phyloP scores from a whole-genome alignment of 2,797 vertebrate genomes.

The Dallia pectoralis region DNA sequence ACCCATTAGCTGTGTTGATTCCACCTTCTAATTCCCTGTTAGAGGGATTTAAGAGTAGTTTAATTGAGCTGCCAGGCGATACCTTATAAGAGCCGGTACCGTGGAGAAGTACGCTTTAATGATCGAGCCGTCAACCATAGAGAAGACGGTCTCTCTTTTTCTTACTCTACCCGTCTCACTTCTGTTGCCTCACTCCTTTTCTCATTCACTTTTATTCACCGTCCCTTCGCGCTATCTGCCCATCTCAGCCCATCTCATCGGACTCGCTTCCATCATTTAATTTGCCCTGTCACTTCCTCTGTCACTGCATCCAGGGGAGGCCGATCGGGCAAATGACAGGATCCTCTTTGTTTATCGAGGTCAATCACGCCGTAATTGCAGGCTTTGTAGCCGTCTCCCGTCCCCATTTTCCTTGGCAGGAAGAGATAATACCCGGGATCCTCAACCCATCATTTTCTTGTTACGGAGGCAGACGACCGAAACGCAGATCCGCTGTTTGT shows the following conservation, averaged over 20 bases:
- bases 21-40: slow-evolving; percentile 53
- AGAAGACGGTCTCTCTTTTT: slow-evolving; percentile 24
- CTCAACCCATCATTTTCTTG: slow-evolving; percentile 32
- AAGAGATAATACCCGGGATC: slow-evolving; percentile 40
- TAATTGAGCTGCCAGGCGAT: slow-evolving; percentile 58
- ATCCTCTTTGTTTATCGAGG: slow-evolving; percentile 48
- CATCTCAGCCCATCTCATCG: not conserved
- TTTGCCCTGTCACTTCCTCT: slow-evolving; percentile 11
- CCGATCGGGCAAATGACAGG: slow-evolving; percentile 25
- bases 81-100: slow-evolving; percentile 49
- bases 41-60: slow-evolving; percentile 16
- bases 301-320: no score
- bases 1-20: slow-evolving; percentile 57
- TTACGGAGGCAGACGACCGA: slow-evolving; percentile 30
- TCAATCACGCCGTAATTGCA: slow-evolving; percentile 60
- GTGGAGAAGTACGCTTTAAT: slow-evolving; percentile 39
- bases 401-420: slow-evolving; percentile 47
- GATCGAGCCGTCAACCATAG: slow-evolving; percentile 39
- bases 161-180: not conserved
- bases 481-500: slow-evolving; percentile 14
- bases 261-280: not conserved
- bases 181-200: not conserved
- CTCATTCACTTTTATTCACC: not conserved
- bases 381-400: slow-evolving; percentile 52
- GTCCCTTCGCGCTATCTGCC: not conserved